A percentile compares a stretch with the other conserved stretches of the same genome.
Evolutionary conservation across 2,113 vertebrate species (phyloP).

Genomic region (Paradoxurus hermaphroditus): DNA sequence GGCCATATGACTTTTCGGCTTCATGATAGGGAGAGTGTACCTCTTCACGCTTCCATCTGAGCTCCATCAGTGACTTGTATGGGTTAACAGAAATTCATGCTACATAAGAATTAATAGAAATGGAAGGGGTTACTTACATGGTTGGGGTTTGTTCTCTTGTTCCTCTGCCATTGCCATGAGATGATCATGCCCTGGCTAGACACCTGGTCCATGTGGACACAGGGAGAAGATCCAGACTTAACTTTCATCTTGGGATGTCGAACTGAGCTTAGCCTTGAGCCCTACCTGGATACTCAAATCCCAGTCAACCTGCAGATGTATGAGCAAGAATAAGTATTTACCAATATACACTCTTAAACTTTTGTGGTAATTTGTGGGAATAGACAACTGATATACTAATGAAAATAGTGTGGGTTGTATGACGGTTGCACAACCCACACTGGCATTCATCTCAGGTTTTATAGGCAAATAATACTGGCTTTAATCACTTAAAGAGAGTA

Average conservation of each 20-base stretch:
- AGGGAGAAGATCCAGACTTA: neutral
- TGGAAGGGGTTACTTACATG: accelerated
- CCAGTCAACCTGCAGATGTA: neutral
- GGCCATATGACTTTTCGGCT: neutral
- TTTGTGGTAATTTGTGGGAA: neutral
- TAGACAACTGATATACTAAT: neutral
- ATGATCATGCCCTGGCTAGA: neutral
- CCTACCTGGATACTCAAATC: neutral
- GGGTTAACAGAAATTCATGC: neutral
- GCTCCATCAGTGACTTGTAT: neutral
- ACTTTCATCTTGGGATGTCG: neutral
- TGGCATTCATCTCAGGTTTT: neutral
- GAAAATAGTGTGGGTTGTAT: no score
- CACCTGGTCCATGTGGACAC: neutral
- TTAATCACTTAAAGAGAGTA: neutral
- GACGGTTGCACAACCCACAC: accelerated
- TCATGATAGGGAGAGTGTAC: accelerated
- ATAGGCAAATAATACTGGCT: neutral
- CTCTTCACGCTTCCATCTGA: neutral
- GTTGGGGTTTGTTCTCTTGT: neutral
- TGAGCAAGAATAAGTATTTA: neutral
- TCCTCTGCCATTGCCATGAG: neutral
- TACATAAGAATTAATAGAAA: neutral
- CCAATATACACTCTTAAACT: neutral
- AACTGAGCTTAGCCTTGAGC: neutral